Conservation (phyloP, 2,113 vertebrate species). For the Scolopax mira region DNA sequence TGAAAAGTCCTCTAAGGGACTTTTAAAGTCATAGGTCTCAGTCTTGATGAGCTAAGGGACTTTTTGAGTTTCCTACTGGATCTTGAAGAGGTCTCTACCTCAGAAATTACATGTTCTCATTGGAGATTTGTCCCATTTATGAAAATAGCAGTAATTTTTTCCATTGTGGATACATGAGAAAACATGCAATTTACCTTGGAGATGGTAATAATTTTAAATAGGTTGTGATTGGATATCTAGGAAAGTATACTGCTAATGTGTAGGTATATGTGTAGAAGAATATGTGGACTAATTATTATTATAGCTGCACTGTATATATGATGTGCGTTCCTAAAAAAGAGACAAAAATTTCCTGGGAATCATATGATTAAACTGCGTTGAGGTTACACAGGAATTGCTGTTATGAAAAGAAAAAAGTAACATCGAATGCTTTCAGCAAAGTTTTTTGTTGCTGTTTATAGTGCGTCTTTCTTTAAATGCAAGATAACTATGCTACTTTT, state of each 20-base stretch:
- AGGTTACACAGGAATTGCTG: not conserved
- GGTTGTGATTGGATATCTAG: not conserved
- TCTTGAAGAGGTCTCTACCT: not conserved
- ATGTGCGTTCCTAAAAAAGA: not conserved
- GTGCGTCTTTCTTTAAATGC: not conserved
- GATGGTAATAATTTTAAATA: not conserved
- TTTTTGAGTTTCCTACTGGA: not conserved
- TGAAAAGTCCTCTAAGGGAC: not conserved
- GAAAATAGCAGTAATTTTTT: not conserved
- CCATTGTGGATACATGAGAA: not conserved
- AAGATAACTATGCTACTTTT: rapidly evolving
- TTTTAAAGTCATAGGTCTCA: not conserved
- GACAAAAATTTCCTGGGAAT: not conserved
- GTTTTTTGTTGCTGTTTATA: not conserved
- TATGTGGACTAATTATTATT: not conserved
- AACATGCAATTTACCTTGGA: not conserved
- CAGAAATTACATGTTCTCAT: not conserved
- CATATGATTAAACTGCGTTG: not conserved
- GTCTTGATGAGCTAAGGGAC: not conserved
- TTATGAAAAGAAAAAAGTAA: not conserved
- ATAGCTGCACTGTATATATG: not conserved
- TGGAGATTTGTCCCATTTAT: not conserved
- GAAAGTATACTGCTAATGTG: not conserved
- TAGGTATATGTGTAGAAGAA: not conserved
- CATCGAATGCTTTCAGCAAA: not conserved